Conservation (phyloP, 1,140 invertebrate genomes). For the Stratiolaelaps scimitus region DNA sequence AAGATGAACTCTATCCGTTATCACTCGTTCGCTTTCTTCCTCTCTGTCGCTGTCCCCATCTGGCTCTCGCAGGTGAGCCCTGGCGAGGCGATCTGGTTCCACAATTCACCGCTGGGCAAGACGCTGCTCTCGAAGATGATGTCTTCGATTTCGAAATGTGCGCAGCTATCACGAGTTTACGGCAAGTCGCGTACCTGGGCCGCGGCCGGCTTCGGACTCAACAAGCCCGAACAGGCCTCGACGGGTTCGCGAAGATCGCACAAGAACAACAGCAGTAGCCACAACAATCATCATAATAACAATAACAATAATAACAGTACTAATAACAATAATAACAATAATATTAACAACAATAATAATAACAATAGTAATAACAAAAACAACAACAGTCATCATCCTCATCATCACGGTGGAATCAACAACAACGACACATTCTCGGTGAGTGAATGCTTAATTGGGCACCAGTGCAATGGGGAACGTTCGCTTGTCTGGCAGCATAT, state of each 20-base stretch:
- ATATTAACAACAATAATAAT: not conserved
- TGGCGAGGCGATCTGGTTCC: conserved; percentile 31
- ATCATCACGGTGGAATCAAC: too few species aligned
- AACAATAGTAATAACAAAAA: not conserved
- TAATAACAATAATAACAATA: conserved; percentile 12
- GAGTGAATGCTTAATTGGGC: not conserved
- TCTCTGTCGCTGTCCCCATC: too few species aligned
- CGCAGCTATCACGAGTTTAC: conserved; percentile 33
- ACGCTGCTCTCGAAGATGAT: conserved; percentile 36
- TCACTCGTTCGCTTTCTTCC: too few species aligned
- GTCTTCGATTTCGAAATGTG: conserved; percentile 35
- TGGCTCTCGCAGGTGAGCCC: not conserved
- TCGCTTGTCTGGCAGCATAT: too few species aligned
- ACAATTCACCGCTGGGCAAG: conserved; percentile 35
- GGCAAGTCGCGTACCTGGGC: conserved; percentile 35
- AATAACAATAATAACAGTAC: conserved; percentile 15
- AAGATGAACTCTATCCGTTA: too few species aligned
- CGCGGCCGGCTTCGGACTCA: conserved; percentile 30
- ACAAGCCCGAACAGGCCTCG: conserved; percentile 21
- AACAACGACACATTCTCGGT: conserved; percentile 25
- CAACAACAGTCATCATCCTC: conserved; percentile 16
- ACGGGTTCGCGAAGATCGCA: conserved; percentile 14
- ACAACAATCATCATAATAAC: not conserved
- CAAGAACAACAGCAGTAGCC: not conserved
- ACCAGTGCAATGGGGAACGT: too few species aligned